phyloP scores from a whole-genome alignment of 2,888 invertebrate species.

The Unio pictorum region DNA sequence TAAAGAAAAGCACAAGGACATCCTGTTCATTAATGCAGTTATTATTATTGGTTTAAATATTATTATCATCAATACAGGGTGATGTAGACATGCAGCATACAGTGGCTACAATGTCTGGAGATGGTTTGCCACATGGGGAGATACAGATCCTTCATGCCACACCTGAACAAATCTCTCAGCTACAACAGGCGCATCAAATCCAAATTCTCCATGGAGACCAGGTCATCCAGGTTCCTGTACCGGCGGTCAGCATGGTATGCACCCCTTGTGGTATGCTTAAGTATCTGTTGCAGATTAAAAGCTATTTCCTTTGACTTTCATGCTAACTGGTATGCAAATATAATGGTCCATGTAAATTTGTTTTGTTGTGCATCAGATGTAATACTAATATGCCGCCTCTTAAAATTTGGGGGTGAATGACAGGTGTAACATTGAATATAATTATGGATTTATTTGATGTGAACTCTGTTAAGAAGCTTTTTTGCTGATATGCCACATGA shows the following conservation, averaged over 20 bases:
- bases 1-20: not conserved
- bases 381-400: too few species aligned
- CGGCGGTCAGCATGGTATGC: slow-evolving; percentile 4
- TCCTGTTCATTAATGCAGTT: not conserved
- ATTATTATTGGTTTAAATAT: slow-evolving; percentile 1
- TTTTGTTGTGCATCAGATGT: too few species aligned
- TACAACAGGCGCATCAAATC: slow-evolving; percentile 69
- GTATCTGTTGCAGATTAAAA: not conserved
- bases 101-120: slow-evolving; percentile 53
- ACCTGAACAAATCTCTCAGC: slow-evolving; percentile 71
- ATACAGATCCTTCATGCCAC: slow-evolving; percentile 72
- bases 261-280: too few species aligned
- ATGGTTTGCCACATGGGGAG: slow-evolving; percentile 59
- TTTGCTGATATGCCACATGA: too few species aligned
- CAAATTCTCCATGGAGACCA: slow-evolving; percentile 68
- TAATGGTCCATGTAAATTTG: too few species aligned
- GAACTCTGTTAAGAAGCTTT: too few species aligned
- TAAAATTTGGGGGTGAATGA: too few species aligned
- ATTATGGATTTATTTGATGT: too few species aligned
- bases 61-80: slow-evolving; percentile 17
- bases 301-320: too few species aligned
- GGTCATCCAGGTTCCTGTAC: slow-evolving; percentile 59
- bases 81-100: slow-evolving; percentile 52
- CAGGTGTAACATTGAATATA: too few species aligned
- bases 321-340: too few species aligned